Conservation (phyloP, 1,140 invertebrate species). For the Tenebrio molitor region DNA sequence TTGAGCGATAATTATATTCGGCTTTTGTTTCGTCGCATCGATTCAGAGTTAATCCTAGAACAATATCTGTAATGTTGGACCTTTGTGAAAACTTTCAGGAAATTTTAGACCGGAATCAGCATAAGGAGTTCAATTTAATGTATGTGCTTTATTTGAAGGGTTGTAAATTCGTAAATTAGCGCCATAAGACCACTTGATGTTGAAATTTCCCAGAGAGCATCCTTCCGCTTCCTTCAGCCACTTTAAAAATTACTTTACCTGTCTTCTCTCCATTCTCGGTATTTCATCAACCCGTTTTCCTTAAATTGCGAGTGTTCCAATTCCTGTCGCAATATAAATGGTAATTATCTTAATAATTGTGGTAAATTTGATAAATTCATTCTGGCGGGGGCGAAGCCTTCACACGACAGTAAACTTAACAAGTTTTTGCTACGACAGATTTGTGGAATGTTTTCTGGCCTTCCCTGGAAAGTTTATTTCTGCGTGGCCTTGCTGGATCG, state of each 20-base stretch:
- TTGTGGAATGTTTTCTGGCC: conserved; percentile 17
- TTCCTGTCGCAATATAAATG: conserved; percentile 26
- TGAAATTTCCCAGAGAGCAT: conserved; percentile 13
- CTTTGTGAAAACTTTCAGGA: no score
- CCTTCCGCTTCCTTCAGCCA: conserved; percentile 16
- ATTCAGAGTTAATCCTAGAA: no score
- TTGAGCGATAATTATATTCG: no score
- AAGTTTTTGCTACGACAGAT: conserved; percentile 2
- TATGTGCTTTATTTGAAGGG: not conserved
- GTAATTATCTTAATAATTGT: conserved; percentile 36
- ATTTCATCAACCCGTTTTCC: conserved; percentile 29
- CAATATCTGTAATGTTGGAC: no score
- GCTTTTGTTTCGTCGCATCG: no score
- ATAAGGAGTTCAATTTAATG: conserved; percentile 12
- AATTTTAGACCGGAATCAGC: no score
- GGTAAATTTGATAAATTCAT: conserved; percentile 13
- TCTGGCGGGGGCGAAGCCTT: not conserved
- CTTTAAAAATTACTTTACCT: conserved; percentile 36
- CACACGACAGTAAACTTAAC: conserved; percentile 14
- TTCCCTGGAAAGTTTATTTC: conserved; percentile 23
- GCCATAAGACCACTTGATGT: not conserved
- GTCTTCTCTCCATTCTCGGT: not conserved
- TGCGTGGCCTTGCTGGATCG: not conserved
- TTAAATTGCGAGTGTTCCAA: conserved; percentile 8
- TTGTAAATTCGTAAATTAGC: conserved; percentile 7